Evolutionary conservation across 2,113 vertebrate species (phyloP).

Genomic region (Cyprinodon tularosa): DNA sequence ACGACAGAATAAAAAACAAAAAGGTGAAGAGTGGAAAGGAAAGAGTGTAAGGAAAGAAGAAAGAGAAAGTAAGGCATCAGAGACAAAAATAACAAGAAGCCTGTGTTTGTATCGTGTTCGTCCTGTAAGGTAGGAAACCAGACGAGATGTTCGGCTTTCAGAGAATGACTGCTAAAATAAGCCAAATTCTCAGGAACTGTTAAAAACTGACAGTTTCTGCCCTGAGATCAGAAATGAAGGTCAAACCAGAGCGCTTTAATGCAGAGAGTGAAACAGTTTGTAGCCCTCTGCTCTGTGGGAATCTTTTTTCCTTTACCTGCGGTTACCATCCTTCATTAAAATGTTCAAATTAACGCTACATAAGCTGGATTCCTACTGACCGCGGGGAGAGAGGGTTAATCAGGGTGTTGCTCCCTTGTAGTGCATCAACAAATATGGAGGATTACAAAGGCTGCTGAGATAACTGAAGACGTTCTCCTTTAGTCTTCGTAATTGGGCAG

Average conservation of each 20-base stretch:
- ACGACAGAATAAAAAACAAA: constrained; percentile 53
- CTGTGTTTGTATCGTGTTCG: background rate
- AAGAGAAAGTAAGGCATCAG: constrained; percentile 52
- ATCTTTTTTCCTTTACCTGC: background rate
- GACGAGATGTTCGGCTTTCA: background rate
- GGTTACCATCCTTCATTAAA: constrained; percentile 46
- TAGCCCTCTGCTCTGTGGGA: constrained; percentile 10
- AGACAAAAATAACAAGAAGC: constrained; percentile 18
- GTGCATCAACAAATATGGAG: constrained; percentile 27
- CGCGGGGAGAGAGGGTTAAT: constrained; percentile 42
- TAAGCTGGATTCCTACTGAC: constrained; percentile 39
- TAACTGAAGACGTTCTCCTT: constrained; percentile 23
- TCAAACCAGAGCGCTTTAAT: background rate
- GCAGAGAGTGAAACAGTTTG: constrained; percentile 1
- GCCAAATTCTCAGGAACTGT: background rate
- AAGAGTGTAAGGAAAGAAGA: constrained; percentile 48
- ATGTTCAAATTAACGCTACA: constrained; percentile 38
- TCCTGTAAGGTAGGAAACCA: background rate
- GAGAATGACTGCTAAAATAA: background rate
- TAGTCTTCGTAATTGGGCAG: constrained; percentile 10
- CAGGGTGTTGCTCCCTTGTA: constrained; percentile 35
- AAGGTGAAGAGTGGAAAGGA: constrained; percentile 6
- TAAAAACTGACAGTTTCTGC: constrained; percentile 2
- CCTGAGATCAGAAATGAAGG: background rate
- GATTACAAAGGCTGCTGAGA: constrained; percentile 34